These are phyloP conservation scores for Lepilemur ruficaudatus DNA, from an alignment of 2,797 vertebrate species.

Conservation along the genomic window DNA sequence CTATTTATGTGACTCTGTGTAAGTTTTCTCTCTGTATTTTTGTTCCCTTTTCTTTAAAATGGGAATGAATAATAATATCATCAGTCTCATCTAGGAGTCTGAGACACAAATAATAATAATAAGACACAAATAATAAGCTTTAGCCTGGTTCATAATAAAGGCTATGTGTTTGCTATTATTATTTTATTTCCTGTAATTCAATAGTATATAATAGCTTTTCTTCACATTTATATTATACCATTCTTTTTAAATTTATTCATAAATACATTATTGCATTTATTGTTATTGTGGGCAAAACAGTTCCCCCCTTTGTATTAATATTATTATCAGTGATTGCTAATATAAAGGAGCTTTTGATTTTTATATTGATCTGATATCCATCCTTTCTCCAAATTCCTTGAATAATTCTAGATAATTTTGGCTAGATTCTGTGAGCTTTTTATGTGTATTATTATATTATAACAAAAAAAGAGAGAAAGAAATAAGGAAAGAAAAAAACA, in stretches of 20 bases:
- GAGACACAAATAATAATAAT: neutral
- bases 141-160: neutral
- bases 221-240: neutral
- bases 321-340: neutral
- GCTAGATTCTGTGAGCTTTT: neutral
- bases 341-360: neutral
- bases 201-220: neutral
- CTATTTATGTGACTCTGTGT: neutral
- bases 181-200: neutral
- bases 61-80: neutral
- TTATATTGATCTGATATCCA: neutral
- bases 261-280: neutral
- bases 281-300: neutral
- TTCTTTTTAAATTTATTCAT: slow-evolving; percentile 10
- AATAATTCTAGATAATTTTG: neutral
- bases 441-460: neutral
- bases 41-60: neutral
- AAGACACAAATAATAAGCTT: neutral
- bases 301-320: neutral
- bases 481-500: neutral
- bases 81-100: neutral
- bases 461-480: neutral
- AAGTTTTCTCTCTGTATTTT: neutral
- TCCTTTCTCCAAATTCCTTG: neutral
- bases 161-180: neutral